Conservation (phyloP, 2,888 invertebrate genomes). For the Lingula anatina region DNA sequence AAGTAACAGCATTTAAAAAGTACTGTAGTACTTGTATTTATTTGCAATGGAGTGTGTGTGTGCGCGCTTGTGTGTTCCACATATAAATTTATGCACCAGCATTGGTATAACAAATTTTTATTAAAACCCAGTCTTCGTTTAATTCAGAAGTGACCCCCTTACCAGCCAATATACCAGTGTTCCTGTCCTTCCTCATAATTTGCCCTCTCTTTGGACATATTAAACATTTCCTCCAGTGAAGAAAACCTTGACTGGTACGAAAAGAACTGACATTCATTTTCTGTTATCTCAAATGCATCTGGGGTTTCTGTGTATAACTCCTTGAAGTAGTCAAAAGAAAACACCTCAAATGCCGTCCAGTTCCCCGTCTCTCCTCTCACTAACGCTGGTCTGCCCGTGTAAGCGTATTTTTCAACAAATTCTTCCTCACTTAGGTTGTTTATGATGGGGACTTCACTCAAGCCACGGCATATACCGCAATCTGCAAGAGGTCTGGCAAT, state of each 20-base stretch:
- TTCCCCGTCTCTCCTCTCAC: constrained; percentile 70
- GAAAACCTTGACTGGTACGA: constrained; percentile 79
- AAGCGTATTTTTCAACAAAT: constrained; percentile 67
- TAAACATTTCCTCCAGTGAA: constrained; percentile 70
- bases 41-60: no score
- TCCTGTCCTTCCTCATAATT: constrained; percentile 61
- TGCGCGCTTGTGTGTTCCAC: no score
- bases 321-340: constrained; percentile 35
- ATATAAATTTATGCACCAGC: no score
- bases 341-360: constrained; percentile 67
- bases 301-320: constrained; percentile 16
- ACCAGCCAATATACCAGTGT: constrained; percentile 90
- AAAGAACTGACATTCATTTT: constrained; percentile 80
- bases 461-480: constrained; percentile 71
- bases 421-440: constrained; percentile 57
- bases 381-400: constrained; percentile 73
- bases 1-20: no score
- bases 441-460: constrained; percentile 63
- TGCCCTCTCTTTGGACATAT: constrained; percentile 66
- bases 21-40: no score
- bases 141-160: no score
- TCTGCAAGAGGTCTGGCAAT: constrained; percentile 76
- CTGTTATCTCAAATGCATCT: constrained; percentile 69
- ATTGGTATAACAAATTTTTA: no score
- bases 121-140: no score